A percentile compares a stretch with the other conserved stretches of the same genome.
phyloP scores from a whole-genome alignment of 2,797 vertebrate species.

The Sebastes miniatus region DNA sequence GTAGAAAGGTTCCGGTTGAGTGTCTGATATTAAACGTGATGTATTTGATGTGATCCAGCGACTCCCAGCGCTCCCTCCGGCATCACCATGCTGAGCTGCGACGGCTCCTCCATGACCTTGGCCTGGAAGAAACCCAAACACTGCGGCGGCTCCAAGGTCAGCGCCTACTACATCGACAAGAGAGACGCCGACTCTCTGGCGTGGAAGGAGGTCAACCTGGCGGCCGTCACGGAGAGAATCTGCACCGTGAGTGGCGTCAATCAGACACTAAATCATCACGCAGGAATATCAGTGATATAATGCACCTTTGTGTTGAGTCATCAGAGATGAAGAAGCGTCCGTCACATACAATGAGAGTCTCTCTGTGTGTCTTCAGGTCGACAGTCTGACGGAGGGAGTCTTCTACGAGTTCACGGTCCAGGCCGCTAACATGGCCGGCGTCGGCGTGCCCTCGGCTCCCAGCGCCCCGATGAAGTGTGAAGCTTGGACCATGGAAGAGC shows the following conservation, averaged over 20 bases:
- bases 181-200: slow-evolving; percentile 82
- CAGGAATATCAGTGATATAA: too few species aligned
- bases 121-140: slow-evolving; percentile 92
- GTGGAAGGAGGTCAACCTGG: slow-evolving; percentile 91
- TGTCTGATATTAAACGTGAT: not conserved
- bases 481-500: slow-evolving; percentile 91
- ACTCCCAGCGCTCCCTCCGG: slow-evolving; percentile 90
- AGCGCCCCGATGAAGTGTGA: slow-evolving; percentile 91
- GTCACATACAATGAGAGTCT: rapidly evolving
- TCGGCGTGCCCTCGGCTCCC: slow-evolving; percentile 89
- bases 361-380: slow-evolving; percentile 80
- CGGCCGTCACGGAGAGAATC: slow-evolving; percentile 75
- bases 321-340: not conserved
- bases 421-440: slow-evolving; percentile 90
- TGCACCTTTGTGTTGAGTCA: too few species aligned
- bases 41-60: slow-evolving; percentile 72
- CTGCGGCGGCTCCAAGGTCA: slow-evolving; percentile 89
- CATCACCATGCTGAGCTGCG: slow-evolving; percentile 90
- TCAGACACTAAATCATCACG: not conserved
- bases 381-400: slow-evolving; percentile 84
- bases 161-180: slow-evolving; percentile 92
- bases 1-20: rapidly evolving
- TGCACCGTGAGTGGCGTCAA: slow-evolving; percentile 78
- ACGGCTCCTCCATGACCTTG: slow-evolving; percentile 91
- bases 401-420: slow-evolving; percentile 94